Percentiles rank a stretch among this genome's conserved stretches.
phyloP scores from a whole-genome alignment of 2,888 invertebrate genomes.

The Acronicta leporina region DNA sequence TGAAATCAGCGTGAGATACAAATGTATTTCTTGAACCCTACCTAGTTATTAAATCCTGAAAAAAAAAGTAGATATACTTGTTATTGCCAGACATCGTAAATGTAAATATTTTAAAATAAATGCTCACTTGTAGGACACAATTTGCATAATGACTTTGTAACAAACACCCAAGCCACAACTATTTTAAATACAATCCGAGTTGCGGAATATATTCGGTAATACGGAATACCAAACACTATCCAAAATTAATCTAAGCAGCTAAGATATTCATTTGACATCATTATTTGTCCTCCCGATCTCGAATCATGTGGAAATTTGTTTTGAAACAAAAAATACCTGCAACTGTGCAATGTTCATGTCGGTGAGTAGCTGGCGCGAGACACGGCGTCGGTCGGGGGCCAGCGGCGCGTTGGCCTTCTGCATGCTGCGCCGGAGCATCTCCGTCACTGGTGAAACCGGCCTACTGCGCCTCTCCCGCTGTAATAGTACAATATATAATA shows the following conservation, averaged over 20 bases:
- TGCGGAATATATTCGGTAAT: no score
- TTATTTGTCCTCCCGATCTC: neutral
- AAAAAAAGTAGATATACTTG: no score
- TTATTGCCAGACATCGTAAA: no score
- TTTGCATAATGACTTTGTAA: neutral
- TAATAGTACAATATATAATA: constrained; percentile 28
- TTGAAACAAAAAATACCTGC: constrained; percentile 69
- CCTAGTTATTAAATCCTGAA: constrained; percentile 11
- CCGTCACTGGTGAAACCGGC: constrained; percentile 94
- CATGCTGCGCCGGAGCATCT: constrained; percentile 94
- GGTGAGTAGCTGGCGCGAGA: constrained; percentile 95
- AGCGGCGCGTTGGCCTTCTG: constrained; percentile 95
- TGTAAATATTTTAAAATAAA: constrained; percentile 8
- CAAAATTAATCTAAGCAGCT: no score
- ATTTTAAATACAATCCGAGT: neutral
- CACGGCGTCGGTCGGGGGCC: constrained; percentile 94
- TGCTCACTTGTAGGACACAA: no score
- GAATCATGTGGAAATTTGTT: neutral
- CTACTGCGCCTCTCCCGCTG: constrained; percentile 90
- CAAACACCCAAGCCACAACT: neutral
- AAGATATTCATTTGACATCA: no score
- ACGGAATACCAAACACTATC: no score
- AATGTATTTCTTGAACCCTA: constrained; percentile 6
- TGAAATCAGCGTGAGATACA: constrained; percentile 11
- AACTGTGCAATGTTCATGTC: constrained; percentile 98